phyloP scores from a whole-genome alignment of 2,888 invertebrate genomes.

The Odontothrips loti region DNA sequence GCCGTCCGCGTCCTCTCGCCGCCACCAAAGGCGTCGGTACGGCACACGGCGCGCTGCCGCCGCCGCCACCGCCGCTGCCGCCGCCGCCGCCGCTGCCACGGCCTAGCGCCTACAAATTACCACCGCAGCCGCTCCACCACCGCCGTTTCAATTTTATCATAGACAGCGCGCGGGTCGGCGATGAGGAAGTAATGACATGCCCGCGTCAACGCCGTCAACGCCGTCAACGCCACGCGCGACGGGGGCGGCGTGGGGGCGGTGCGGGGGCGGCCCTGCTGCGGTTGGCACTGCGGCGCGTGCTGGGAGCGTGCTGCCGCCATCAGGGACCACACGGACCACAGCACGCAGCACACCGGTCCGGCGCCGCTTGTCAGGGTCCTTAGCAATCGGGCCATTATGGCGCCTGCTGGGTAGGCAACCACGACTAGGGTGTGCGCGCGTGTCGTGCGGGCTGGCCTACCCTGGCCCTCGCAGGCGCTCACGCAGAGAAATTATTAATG shows the following conservation, averaged over 20 bases:
- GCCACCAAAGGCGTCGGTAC: background rate
- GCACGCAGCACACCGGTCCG: too few species aligned
- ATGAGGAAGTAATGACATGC: background rate
- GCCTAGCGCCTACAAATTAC: background rate
- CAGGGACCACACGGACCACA: background rate
- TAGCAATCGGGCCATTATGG: too few species aligned
- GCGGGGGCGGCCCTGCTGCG: background rate
- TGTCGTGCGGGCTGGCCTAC: too few species aligned
- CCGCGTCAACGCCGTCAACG: background rate
- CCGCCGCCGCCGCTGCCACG: background rate
- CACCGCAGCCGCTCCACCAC: background rate
- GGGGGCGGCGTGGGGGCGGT: too few species aligned
- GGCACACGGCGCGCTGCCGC: background rate
- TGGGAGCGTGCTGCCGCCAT: background rate
- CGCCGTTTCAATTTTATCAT: slow-evolving; percentile 1
- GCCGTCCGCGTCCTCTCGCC: background rate
- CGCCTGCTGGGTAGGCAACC: too few species aligned
- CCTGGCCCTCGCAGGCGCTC: too few species aligned
- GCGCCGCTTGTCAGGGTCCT: too few species aligned
- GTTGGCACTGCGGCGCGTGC: background rate
- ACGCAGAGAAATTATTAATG: too few species aligned
- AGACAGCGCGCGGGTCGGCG: background rate
- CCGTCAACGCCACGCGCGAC: background rate
- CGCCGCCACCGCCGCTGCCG: background rate
- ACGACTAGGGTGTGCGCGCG: too few species aligned